Conservation (phyloP, 2,113 vertebrate genomes). For the Arizona elegans region DNA sequence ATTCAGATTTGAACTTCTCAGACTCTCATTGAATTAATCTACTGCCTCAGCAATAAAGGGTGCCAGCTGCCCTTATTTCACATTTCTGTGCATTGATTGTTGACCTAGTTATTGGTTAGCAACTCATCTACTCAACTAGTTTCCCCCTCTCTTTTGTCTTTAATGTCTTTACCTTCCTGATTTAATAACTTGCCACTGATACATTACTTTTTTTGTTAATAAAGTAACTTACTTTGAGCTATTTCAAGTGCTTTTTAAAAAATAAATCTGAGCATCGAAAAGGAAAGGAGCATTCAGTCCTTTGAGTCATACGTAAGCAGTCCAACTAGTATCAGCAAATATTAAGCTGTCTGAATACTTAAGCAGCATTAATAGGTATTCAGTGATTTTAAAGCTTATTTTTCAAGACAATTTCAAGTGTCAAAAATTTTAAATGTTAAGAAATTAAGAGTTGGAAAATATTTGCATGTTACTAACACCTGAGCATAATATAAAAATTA, state of each 20-base stretch:
- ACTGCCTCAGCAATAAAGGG: neutral
- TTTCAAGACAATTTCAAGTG: neutral
- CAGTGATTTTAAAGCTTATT: neutral
- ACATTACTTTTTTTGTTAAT: neutral
- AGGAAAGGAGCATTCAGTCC: neutral
- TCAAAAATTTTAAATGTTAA: neutral
- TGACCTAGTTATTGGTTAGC: neutral
- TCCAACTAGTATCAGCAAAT: neutral
- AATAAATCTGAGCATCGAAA: neutral
- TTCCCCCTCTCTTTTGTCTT: neutral
- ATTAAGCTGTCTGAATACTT: neutral
- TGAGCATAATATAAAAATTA: neutral
- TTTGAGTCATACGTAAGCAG: neutral
- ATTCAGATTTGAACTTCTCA: neutral
- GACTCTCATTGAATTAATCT: neutral
- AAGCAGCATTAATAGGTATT: neutral
- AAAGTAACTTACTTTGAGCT: neutral
- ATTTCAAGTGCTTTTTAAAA: neutral
- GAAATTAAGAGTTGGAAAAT: neutral
- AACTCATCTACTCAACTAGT: neutral
- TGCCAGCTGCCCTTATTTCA: neutral
- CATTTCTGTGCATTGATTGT: neutral
- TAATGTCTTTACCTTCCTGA: neutral
- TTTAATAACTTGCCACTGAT: neutral
- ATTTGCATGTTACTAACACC: neutral